These are phyloP conservation scores for Perithous albicinctus DNA, from an alignment of 2,888 invertebrate species.

Conservation along the genomic window DNA sequence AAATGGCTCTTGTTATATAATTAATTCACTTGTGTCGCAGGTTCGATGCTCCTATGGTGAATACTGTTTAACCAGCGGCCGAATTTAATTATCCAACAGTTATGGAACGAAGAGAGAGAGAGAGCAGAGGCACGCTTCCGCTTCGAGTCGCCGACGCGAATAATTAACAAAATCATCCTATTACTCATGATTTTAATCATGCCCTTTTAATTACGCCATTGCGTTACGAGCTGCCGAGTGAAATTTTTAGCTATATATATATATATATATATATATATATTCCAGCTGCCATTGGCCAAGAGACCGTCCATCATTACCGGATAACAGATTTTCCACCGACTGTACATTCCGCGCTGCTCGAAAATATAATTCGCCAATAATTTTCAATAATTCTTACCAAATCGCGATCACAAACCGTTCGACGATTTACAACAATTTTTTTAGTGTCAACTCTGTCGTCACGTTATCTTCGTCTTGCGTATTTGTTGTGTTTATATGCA, in stretches of 20 bases:
- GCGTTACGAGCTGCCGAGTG: constrained; percentile 42
- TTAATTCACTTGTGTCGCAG: constrained; percentile 50
- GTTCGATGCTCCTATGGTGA: constrained; percentile 38
- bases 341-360: constrained; percentile 34
- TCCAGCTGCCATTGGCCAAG: constrained; percentile 55
- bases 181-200: constrained; percentile 55
- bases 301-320: constrained; percentile 8
- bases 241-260: constrained; percentile 52
- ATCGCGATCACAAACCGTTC: constrained; percentile 58
- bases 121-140: constrained; percentile 24
- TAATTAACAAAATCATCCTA: constrained; percentile 52
- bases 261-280: no score
- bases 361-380: constrained; percentile 58
- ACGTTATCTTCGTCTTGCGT: constrained; percentile 37
- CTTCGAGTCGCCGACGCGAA: constrained; percentile 39
- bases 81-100: constrained; percentile 50
- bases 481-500: constrained; percentile 43
- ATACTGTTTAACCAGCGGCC: constrained; percentile 46
- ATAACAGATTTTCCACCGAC: constrained; percentile 63
- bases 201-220: constrained; percentile 54
- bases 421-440: constrained; percentile 61
- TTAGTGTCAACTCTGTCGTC: constrained; percentile 24
- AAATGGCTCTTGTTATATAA: constrained; percentile 47
- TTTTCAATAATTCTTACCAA: constrained; percentile 54
- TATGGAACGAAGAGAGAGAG: neutral